Evolutionary conservation across 2,888 invertebrate species (phyloP).

Genomic region (Orthosia gothica): DNA sequence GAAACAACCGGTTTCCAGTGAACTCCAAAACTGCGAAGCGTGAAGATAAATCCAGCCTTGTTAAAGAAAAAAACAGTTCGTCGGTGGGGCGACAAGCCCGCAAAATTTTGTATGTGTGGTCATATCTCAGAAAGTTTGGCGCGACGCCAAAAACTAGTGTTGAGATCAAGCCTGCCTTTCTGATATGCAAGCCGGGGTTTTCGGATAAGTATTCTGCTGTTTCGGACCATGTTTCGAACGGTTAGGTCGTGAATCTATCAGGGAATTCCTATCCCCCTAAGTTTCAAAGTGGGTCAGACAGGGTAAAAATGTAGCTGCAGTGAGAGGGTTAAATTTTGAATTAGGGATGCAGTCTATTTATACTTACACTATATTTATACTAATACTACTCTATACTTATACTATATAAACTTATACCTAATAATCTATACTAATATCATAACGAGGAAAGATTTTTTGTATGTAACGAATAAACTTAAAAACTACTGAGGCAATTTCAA

Average conservation of each 20-base stretch:
- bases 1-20: slow-evolving; percentile 35
- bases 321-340: too few relatives aligned
- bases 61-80: slow-evolving; percentile 50
- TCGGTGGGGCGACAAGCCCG: slow-evolving; percentile 57
- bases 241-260: slow-evolving; percentile 45
- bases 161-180: slow-evolving; percentile 35
- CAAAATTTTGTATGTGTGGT: slow-evolving; percentile 64
- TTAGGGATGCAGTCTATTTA: too few relatives aligned
- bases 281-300: not conserved
- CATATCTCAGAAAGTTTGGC: slow-evolving; percentile 72
- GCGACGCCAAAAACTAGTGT: slow-evolving; percentile 59
- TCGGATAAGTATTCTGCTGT: slow-evolving; percentile 36
- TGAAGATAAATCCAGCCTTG: slow-evolving; percentile 67
- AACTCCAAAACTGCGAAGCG: slow-evolving; percentile 55
- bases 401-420: too few relatives aligned
- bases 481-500: too few relatives aligned
- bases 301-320: not conserved
- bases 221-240: slow-evolving; percentile 37
- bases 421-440: too few relatives aligned
- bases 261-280: not conserved
- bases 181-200: slow-evolving; percentile 18
- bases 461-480: too few relatives aligned
- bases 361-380: too few relatives aligned
- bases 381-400: too few relatives aligned
- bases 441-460: too few relatives aligned